These are phyloP conservation scores for Hyperoodon ampullatus DNA, from an alignment of 2,113 vertebrate genomes.

Conservation along the genomic window DNA sequence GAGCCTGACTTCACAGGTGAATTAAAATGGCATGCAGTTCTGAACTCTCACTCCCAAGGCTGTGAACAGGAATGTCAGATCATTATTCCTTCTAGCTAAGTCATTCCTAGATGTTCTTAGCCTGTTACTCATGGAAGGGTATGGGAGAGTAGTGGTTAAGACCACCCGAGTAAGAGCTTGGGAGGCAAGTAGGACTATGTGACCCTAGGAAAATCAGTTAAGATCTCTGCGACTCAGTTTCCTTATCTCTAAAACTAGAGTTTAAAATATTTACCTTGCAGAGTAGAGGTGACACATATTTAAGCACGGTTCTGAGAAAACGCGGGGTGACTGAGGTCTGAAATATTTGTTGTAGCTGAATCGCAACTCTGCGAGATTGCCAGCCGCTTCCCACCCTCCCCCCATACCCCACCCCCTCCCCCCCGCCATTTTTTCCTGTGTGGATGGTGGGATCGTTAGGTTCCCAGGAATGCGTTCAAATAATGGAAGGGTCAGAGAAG, in stretches of 20 bases:
- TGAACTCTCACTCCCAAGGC: background rate
- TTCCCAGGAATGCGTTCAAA: constrained; percentile 16
- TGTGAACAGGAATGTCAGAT: background rate
- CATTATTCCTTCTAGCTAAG: background rate
- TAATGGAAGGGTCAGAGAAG: background rate
- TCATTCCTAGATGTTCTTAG: background rate
- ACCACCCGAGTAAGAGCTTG: background rate
- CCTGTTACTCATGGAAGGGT: background rate
- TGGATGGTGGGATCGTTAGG: background rate
- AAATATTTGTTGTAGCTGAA: background rate
- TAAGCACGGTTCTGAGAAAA: constrained; percentile 40
- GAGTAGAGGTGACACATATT: background rate
- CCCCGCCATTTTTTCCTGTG: background rate
- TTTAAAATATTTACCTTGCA: background rate
- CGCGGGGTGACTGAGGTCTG: background rate
- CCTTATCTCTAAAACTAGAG: background rate
- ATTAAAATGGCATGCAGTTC: background rate
- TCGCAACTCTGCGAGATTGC: background rate
- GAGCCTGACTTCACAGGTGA: background rate
- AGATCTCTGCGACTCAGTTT: background rate
- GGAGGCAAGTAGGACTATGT: background rate
- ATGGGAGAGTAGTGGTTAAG: background rate
- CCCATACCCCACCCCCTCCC: too few relatives aligned
- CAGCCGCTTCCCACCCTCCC: background rate
- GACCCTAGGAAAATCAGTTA: background rate